Conservation (phyloP, 2,888 invertebrate species). For the Galeopsomyia nigrocyanea region DNA sequence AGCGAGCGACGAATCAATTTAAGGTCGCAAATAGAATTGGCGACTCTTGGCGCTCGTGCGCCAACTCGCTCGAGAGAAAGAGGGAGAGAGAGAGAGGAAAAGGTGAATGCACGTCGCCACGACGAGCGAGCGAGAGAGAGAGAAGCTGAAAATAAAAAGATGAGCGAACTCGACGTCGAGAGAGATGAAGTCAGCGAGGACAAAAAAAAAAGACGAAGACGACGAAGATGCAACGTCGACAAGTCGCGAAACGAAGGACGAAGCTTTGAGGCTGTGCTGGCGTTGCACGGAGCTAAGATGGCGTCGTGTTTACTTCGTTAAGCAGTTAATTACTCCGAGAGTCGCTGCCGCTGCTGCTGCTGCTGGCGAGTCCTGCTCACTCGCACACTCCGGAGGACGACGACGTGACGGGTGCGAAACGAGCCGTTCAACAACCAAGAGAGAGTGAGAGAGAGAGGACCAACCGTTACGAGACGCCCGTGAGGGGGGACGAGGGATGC, state of each 20-base stretch:
- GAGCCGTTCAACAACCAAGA: conserved; percentile 33
- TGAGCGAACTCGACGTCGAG: neutral
- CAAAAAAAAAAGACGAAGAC: neutral
- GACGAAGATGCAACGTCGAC: conserved; percentile 31
- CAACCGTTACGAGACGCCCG: too few relatives aligned
- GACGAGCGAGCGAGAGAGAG: neutral
- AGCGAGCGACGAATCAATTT: conserved; percentile 57
- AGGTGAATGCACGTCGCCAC: conserved; percentile 10
- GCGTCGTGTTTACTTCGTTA: conserved; percentile 69
- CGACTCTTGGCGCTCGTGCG: conserved; percentile 28
- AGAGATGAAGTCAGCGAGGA: neutral
- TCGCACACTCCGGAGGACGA: conserved; percentile 53
- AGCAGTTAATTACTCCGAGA: conserved; percentile 67
- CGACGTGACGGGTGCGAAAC: conserved; percentile 56
- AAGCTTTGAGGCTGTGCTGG: conserved; percentile 33
- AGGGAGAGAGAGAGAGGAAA: conserved; percentile 8
- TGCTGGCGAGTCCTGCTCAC: conserved; percentile 52
- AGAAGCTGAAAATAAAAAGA: conserved; percentile 6
- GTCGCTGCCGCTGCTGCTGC: neutral
- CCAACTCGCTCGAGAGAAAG: conserved; percentile 1
- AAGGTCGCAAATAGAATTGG: conserved; percentile 63
- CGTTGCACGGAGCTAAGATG: conserved; percentile 61
- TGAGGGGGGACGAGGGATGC: neutral
- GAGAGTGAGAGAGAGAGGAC: conserved; percentile 36
- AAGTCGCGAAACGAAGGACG: conserved; percentile 38